Evolutionary conservation across 2,888 invertebrate genomes (phyloP).

Genomic region (Erebia palarica): DNA sequence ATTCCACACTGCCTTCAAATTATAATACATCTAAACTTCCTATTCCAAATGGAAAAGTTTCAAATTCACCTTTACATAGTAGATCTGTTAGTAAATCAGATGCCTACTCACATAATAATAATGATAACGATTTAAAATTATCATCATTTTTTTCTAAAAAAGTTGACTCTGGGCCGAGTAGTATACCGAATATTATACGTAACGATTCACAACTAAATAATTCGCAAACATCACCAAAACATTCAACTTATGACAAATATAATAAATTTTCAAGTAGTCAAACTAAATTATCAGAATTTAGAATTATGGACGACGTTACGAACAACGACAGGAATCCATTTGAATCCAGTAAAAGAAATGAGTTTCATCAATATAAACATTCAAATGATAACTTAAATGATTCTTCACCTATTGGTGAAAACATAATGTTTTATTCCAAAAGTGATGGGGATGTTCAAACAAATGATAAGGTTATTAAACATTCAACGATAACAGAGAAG

Average conservation of each 20-base stretch:
- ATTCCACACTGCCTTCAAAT: slow-evolving; percentile 73
- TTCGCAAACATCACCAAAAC: slow-evolving; percentile 35
- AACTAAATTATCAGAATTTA: slow-evolving; percentile 49
- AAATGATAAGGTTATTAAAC: slow-evolving; percentile 65
- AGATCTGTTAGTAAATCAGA: slow-evolving; percentile 57
- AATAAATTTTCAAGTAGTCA: slow-evolving; percentile 50
- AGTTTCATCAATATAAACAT: slow-evolving; percentile 57
- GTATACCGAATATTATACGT: slow-evolving; percentile 56
- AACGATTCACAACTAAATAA: slow-evolving; percentile 45
- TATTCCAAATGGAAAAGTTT: slow-evolving; percentile 66
- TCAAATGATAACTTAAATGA: slow-evolving; percentile 57
- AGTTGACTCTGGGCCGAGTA: slow-evolving; percentile 56
- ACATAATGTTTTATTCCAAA: slow-evolving; percentile 61
- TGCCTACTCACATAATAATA: slow-evolving; percentile 52
- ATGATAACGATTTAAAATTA: slow-evolving; percentile 38
- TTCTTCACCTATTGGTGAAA: slow-evolving; percentile 51
- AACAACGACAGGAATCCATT: slow-evolving; percentile 63
- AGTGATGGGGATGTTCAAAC: slow-evolving; percentile 67
- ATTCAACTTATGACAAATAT: slow-evolving; percentile 49
- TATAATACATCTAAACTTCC: slow-evolving; percentile 74
- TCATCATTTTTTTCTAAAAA: slow-evolving; percentile 50
- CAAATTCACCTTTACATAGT: slow-evolving; percentile 66
- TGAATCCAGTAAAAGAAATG: slow-evolving; percentile 60
- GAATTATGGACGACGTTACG: slow-evolving; percentile 52
- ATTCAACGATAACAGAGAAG: slow-evolving; percentile 66